Base-by-base conservation (phyloP, 2,797 vertebrate species). In the Micromesistius poutassou region DNA sequence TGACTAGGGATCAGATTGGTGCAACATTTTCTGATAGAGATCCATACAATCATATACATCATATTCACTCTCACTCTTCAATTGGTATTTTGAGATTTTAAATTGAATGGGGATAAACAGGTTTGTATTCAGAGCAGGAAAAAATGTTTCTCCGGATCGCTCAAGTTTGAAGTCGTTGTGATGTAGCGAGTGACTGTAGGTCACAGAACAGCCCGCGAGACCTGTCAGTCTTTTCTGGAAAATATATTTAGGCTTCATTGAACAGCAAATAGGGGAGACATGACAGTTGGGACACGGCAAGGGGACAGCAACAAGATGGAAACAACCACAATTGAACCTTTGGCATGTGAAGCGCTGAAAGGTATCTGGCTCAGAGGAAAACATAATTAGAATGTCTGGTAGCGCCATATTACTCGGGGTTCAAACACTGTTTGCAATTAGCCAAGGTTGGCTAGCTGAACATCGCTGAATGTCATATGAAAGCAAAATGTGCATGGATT, bases 131-230 rank as follows among this genome's bases (percentile, higher is more conserved):
- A 76, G 35, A 77, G 77, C 28, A 70, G 42, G 42, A 31, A 76
- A 73, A 77, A 13, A 68, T 3, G n/a, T 68, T 68, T 68, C 62
- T 33, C 75, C 71, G 72, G 76, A 72, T 81, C 77, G 25, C 76
- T 68, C 9, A 4, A 28, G 68, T 75, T 62, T 40, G 33, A 73
- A 25, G 35, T 25, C 19, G 22, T 30, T 7, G 73, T 19, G 36
- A 30, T 16, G 40, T 30, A 1, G 5, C 8, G 38, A 30, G 38
- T 30, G 38, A 25, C n/a, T 50, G 9, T 74, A 74, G 73, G 38
- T 46, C 40, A 40, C 38, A 30, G n/a, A 30, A 30, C 14, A 74
- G 72, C 36, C 19, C 38, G 13, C 16, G 1, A 74, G 73, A 46
- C 13, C 73, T 16, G 73, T 46, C 73, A 50, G 38, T 46, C 73